phyloP scores from a whole-genome alignment of 2,113 vertebrate genomes.

The Hirundichthys speculiger region DNA sequence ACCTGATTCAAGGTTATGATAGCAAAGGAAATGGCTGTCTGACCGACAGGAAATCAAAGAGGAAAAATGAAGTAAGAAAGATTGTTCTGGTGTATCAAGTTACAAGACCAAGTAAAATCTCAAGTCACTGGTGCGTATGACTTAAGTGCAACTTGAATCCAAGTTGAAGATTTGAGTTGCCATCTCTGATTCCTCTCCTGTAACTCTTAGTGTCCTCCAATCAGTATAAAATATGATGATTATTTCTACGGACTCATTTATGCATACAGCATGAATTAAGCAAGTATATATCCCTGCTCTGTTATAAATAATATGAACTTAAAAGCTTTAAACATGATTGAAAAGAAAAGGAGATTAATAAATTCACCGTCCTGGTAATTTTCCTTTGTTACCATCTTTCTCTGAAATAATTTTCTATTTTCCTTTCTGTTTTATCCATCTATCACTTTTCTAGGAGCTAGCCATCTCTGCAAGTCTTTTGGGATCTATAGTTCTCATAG shows the following conservation, averaged over 20 bases:
- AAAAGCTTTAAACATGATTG: constrained; percentile 1
- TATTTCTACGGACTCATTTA: not conserved
- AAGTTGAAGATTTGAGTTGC: too few relatives aligned
- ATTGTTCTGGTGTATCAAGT: too few relatives aligned
- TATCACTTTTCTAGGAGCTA: constrained; percentile 30
- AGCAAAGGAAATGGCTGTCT: too few relatives aligned
- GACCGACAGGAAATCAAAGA: too few relatives aligned
- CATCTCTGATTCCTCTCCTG: not conserved
- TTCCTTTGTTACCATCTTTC: not conserved
- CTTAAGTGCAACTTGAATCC: too few relatives aligned
- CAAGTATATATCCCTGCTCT: not conserved
- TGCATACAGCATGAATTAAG: not conserved
- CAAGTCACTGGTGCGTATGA: too few relatives aligned
- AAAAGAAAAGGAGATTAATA: not conserved
- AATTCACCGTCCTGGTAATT: not conserved
- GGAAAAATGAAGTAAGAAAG: too few relatives aligned
- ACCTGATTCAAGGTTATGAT: too few relatives aligned
- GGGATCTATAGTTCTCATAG: constrained; percentile 56
- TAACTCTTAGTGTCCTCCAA: not conserved
- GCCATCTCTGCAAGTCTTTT: constrained; percentile 37
- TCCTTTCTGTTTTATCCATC: constrained; percentile 37
- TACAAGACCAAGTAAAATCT: too few relatives aligned
- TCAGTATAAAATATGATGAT: not conserved
- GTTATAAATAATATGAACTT: not conserved
- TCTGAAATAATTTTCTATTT: not conserved